Conservation (phyloP, 2,888 invertebrate species). For the Athetis lepigone region DNA sequence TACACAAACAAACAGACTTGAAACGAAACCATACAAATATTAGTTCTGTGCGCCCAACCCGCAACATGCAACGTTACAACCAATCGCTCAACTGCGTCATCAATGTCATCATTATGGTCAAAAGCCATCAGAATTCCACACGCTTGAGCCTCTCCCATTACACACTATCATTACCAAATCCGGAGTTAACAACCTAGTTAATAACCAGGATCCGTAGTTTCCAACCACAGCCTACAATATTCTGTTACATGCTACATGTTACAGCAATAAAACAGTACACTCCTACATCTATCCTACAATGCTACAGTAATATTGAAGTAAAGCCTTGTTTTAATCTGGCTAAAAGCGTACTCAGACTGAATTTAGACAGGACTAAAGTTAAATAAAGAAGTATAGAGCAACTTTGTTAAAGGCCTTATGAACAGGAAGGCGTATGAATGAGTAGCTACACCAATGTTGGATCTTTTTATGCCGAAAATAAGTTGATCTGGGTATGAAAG, state of each 20-base stretch:
- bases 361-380: constrained; percentile 55
- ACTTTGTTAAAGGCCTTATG: constrained; percentile 34
- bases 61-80: too few species aligned
- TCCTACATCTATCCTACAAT: not conserved
- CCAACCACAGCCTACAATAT: constrained; percentile 26
- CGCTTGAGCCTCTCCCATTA: too few species aligned
- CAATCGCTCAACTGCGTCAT: too few species aligned
- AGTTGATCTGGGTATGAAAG: constrained; percentile 16
- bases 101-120: too few species aligned
- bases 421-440: constrained; percentile 32
- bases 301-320: constrained; percentile 31
- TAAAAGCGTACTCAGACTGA: constrained; percentile 51
- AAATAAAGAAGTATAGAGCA: constrained; percentile 42
- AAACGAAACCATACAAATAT: too few species aligned
- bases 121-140: too few species aligned
- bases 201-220: constrained; percentile 16
- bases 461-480: constrained; percentile 26
- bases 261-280: constrained; percentile 20
- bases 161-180: constrained; percentile 1
- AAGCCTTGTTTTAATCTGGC: constrained; percentile 56
- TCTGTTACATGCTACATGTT: too few species aligned
- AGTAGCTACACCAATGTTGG: constrained; percentile 10
- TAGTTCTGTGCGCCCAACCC: too few species aligned
- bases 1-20: too few species aligned
- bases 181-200: not conserved